Conservation (phyloP, 2,888 invertebrate species). For the Tridacna gigas region DNA sequence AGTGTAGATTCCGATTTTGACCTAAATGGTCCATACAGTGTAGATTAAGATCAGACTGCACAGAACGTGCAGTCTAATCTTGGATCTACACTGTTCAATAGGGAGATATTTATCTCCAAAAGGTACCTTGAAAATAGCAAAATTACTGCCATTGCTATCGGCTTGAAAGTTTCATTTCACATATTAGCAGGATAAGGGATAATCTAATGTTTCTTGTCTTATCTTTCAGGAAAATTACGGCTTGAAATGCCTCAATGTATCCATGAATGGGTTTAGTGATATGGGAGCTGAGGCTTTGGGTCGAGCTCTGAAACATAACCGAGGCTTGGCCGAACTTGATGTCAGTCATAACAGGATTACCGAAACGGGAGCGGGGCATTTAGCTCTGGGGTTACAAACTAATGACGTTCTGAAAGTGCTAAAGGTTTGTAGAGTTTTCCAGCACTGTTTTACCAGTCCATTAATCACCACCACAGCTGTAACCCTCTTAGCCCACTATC, state of each 20-base stretch:
- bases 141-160: too few relatives aligned
- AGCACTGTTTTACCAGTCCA: too few relatives aligned
- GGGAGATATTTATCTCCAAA: too few relatives aligned
- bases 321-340: conserved; percentile 81
- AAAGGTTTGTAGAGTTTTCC: conserved; percentile 57
- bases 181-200: too few relatives aligned
- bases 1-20: not conserved
- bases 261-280: conserved; percentile 81
- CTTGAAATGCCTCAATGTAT: conserved; percentile 76
- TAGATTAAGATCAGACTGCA: too few relatives aligned
- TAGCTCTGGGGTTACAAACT: conserved; percentile 76
- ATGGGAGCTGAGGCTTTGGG: conserved; percentile 80
- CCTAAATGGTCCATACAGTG: not conserved
- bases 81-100: too few relatives aligned
- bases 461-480: too few relatives aligned
- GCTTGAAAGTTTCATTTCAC: too few relatives aligned
- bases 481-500: too few relatives aligned
- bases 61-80: too few relatives aligned
- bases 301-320: conserved; percentile 79
- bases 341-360: conserved; percentile 81
- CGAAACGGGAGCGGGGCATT: conserved; percentile 73
- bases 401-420: conserved; percentile 78
- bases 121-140: too few relatives aligned
- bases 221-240: conserved; percentile 79
- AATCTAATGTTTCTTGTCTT: not conserved